Conservation (phyloP, 2,797 vertebrate genomes). For the Oryzias dopingdopingensis region DNA sequence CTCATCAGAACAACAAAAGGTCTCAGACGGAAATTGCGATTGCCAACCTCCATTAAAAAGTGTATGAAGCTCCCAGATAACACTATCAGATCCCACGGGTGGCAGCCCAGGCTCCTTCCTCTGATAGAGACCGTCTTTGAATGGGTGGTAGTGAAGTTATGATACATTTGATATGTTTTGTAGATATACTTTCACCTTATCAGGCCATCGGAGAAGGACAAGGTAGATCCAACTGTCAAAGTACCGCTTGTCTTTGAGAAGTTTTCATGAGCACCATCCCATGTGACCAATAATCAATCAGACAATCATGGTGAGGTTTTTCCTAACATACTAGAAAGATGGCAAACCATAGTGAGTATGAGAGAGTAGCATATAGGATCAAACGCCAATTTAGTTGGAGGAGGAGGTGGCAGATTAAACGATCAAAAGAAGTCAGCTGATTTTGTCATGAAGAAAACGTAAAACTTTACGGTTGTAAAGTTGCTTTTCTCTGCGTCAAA, state of each 20-base stretch:
- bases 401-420: too few species aligned
- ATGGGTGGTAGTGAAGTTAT: slow-evolving; percentile 2
- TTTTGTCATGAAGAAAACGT: too few species aligned
- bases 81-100: slow-evolving; percentile 54
- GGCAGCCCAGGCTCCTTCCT: slow-evolving; percentile 7
- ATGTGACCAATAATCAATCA: too few species aligned
- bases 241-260: neutral
- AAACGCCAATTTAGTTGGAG: too few species aligned
- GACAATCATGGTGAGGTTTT: too few species aligned
- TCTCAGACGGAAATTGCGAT: slow-evolving; percentile 69
- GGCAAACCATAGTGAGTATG: too few species aligned
- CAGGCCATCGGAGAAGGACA: neutral
- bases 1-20: slow-evolving; percentile 74
- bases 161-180: neutral
- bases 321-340: too few species aligned
- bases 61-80: slow-evolving; percentile 56
- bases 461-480: too few species aligned
- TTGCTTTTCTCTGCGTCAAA: too few species aligned
- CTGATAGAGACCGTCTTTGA: slow-evolving; percentile 10
- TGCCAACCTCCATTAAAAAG: slow-evolving; percentile 66
- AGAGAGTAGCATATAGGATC: too few species aligned
- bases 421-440: too few species aligned
- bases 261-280: neutral
- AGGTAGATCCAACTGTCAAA: slow-evolving; percentile 9
- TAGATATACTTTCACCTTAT: slow-evolving; percentile 3